A percentile compares a stretch with the other conserved stretches of the same genome.
phyloP scores from a whole-genome alignment of 1,140 invertebrate genomes.

The Cyclargus thomasi region DNA sequence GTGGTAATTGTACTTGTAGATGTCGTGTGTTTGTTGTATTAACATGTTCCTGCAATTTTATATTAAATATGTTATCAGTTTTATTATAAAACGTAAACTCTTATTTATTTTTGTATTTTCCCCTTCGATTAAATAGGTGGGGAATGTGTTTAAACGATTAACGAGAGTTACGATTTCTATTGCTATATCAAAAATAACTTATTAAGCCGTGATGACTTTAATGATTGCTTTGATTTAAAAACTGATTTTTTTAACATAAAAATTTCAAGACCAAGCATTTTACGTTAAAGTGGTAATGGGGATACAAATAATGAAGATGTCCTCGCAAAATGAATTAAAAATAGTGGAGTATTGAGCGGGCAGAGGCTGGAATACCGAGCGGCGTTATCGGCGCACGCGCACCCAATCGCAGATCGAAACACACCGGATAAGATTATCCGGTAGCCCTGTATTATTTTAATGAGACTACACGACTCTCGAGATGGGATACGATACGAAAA shows the following conservation, averaged over 20 bases:
- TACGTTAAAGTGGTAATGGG: constrained; percentile 36
- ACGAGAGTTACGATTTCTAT: no score
- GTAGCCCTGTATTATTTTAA: constrained; percentile 75
- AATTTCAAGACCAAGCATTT: constrained; percentile 26
- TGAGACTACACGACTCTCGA: constrained; percentile 72
- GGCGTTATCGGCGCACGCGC: constrained; percentile 71
- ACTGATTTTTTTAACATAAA: neutral
- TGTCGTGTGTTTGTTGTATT: no score
- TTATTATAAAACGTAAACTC: no score
- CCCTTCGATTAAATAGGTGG: no score
- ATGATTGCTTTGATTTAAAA: no score
- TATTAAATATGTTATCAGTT: no score
- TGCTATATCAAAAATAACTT: no score
- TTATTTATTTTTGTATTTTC: no score
- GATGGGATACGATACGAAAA: constrained; percentile 69
- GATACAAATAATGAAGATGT: constrained; percentile 69
- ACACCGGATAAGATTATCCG: constrained; percentile 73
- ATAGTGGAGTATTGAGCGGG: constrained; percentile 60
- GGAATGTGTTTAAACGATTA: no score
- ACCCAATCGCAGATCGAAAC: constrained; percentile 72
- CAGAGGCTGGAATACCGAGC: constrained; percentile 63
- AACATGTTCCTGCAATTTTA: no score
- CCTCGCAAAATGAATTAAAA: constrained; percentile 63
- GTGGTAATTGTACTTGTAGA: constrained; percentile 4
- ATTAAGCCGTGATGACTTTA: no score